phyloP scores from a whole-genome alignment of 2,888 invertebrate species.

The Lasiommata megera region DNA sequence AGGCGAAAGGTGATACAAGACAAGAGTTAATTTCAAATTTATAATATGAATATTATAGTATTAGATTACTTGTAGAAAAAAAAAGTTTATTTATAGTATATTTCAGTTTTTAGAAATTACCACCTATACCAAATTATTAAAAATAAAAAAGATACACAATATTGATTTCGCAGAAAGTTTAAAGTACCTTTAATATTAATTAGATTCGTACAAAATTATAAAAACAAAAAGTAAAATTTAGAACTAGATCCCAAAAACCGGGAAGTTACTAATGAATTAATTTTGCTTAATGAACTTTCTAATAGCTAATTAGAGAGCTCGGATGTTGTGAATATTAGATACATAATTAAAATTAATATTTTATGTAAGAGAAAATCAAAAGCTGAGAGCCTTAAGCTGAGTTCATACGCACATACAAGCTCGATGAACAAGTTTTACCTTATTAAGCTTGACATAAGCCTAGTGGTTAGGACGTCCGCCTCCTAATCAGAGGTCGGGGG shows the following conservation, averaged over 20 bases:
- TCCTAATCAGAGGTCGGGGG: too few relatives aligned
- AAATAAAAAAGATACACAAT: not conserved
- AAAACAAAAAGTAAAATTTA: slow-evolving; percentile 7
- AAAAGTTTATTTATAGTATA: too few relatives aligned
- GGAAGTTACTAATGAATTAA: slow-evolving; percentile 16
- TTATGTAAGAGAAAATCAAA: not conserved
- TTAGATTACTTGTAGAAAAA: too few relatives aligned
- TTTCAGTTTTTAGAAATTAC: too few relatives aligned
- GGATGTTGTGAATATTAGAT: slow-evolving; percentile 23
- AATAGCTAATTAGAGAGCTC: slow-evolving; percentile 26
- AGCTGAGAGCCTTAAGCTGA: not conserved
- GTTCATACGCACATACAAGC: too few relatives aligned
- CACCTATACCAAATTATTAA: too few relatives aligned
- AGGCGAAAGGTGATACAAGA: too few relatives aligned
- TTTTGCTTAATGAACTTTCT: slow-evolving; percentile 21
- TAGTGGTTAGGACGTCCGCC: too few relatives aligned
- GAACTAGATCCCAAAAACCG: slow-evolving; percentile 7
- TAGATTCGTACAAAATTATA: not conserved
- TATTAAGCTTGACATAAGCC: too few relatives aligned
- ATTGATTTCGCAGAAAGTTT: not conserved
- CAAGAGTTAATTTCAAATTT: too few relatives aligned
- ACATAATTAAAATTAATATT: slow-evolving; percentile 18
- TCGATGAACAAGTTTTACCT: not conserved
- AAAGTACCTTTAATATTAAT: not conserved
- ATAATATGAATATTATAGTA: too few relatives aligned